Conservation (phyloP, 2,113 vertebrate genomes). For the Aphyosemion australe region DNA sequence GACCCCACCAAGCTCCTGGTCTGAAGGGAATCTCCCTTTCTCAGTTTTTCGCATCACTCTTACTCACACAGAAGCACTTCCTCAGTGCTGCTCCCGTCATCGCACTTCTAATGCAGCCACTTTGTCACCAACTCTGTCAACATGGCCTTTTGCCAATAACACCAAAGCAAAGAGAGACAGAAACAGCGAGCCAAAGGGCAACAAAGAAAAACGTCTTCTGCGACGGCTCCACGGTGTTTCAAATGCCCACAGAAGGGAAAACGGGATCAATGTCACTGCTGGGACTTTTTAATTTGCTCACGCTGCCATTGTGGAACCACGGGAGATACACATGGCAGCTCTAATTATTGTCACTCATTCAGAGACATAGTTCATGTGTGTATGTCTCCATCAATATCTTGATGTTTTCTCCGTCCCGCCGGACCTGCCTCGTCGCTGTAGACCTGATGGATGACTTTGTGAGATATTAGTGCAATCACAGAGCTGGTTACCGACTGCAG, state of each 20-base stretch:
- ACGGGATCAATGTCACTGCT: constrained; percentile 60
- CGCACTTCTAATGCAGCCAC: constrained; percentile 45
- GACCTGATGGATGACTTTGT: constrained; percentile 28
- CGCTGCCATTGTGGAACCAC: constrained; percentile 48
- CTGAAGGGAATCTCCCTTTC: constrained; percentile 55
- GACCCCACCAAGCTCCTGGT: constrained; percentile 53
- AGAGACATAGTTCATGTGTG: constrained; percentile 33
- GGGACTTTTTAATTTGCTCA: constrained; percentile 63
- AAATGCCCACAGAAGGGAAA: constrained; percentile 51
- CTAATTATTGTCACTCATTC: constrained; percentile 64
- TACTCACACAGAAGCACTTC: constrained; percentile 3
- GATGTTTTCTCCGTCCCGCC: constrained; percentile 8
- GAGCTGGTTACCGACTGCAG: constrained; percentile 27
- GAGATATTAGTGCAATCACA: constrained; percentile 24
- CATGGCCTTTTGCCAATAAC: constrained; percentile 17
- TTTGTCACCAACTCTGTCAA: constrained; percentile 40
- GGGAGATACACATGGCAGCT: constrained; percentile 48
- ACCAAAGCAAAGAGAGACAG: constrained; percentile 13
- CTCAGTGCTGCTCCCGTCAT: constrained; percentile 32
- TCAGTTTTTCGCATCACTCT: constrained; percentile 41
- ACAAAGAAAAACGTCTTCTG: constrained; percentile 53
- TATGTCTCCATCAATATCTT: constrained; percentile 39
- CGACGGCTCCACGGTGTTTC: constrained; percentile 37
- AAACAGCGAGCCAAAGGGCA: constrained; percentile 23
- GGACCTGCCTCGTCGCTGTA: constrained; percentile 23